Evolutionary conservation across 2,113 vertebrate genomes (phyloP), one percentile per base, ranked within the genome.

Genomic region (Cryptomyrus ogoouensis): DNA sequence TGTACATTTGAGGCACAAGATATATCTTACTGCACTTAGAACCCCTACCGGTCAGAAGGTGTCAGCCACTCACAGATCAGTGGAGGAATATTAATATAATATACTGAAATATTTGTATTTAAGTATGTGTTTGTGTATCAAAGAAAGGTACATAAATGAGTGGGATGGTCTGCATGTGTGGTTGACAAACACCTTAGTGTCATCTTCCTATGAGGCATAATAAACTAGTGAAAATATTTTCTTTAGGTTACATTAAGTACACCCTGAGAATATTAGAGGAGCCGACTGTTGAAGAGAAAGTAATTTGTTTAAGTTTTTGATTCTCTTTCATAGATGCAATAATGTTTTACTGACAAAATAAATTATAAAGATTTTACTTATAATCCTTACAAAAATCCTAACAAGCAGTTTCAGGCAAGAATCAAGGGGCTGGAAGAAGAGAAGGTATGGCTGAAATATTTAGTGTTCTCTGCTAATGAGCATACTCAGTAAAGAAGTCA

Each of bases 351-450:
- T 39, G 74, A 19, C 13, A 80, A 77, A 77, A 35, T 77, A 56
- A 46, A 17, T 44, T 44, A 27, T 44, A 27, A 88, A 15, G 56
- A 83, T 58, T 24, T 44, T 70, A 88, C 44, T 1, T 90, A 31
- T 88, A 27, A 19, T 89, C 47, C 31, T 35, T 83, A 80, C 74
- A 80, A 80, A 77, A 80, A 80, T 80, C 74, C 74, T 80, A 24
- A 85, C 50, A 62, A 94, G 50, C 91, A 98, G 98, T 96, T 98
- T 89, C 97, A 98, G 94, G 92, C 94, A 94, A 97, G 95, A 94
- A 94, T 98, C 91, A 96, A 94, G 94, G 93, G 91, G 90, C 80
- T 95, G 86, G 97, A 99, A 94, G 97, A 96, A 94, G 98, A 99
- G 94, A 98, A 98, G 98, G 98, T 99, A 97, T 50, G 91, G 83